Evolutionary conservation across 2,113 vertebrate species (phyloP), one percentile per base, ranked within the genome.

Genomic region (Mastomys coucha): DNA sequence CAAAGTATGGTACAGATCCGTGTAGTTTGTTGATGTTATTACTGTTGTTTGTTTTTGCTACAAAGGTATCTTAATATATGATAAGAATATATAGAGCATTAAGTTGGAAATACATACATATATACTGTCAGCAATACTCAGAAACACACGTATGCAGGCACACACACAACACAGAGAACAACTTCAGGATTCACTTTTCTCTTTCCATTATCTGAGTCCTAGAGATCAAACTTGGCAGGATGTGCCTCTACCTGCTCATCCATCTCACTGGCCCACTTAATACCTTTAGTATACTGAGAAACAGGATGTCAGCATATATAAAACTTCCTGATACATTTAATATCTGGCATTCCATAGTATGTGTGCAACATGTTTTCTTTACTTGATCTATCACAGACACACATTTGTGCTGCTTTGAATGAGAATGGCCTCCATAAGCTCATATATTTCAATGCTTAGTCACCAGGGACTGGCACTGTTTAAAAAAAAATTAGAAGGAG

Each of bases 271-370:
- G 26, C 84, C 42, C 60, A 45, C 39, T 49, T 42, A 31, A 45
- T 45, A 9, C 31, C 58, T 26, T 63, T 31, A 11, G 49, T 91
- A 84, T 84, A 22, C 63, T 13, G n/a, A 72, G 33, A 39, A 86
- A 70, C 14, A 89, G 78, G 45, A 76, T 75, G 22, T 85, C 70
- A 88, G 42, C 33, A 69, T 2, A 70, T 1, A 67, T 36, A 76
- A 16, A 67, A 63, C 93, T 89, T 90, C 45, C 94, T 58, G 33
- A 90, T 95, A 84, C 2, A 36, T 87, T 89, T 93, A 88, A 69
- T 16, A 65, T 39, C 26, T 88, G 49, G 5, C 58, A 63, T 91
- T 91, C 65, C 42, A 93, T 12, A 65, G 33, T 88, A 16, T 88
- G 89, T 63, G 6, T 28, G 26, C 31, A 51, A 45, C 36, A 16